Evolutionary conservation across 1,140 invertebrate genomes (phyloP), one percentile per base, ranked within the genome.

Genomic region (Drosophila elegans): DNA sequence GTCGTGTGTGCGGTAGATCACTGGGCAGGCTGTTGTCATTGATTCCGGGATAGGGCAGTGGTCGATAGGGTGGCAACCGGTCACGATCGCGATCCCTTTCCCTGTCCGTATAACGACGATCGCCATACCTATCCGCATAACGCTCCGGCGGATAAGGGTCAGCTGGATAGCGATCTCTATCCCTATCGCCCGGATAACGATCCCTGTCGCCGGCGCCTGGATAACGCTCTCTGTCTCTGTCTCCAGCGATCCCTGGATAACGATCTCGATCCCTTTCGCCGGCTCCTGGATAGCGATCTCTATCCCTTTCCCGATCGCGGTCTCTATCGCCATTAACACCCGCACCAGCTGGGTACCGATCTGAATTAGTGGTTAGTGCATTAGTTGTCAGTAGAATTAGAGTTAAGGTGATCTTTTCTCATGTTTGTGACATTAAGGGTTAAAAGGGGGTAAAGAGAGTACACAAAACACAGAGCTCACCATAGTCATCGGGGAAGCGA

Each of bases 301-400:
- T 80, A 61, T 89, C 90, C 11, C 75, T 57, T 29, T 80, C 69
- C 11, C 68, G 64, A 27, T 80, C 78, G 6, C 74, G 63, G 57
- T 82, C 78, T 34, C 67, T 93, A 86, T 57, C 93, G 82, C 86
- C 93, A 93, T 84, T 93, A 89, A 56, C 93, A 64, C 75, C 63
- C 45, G 27, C 61, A 38, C 64, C 29, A 32, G 92, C 21, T 46
- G 93, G 93, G 55, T 92, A 93, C 79, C 93, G 91, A 91, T 88
- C 83, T 88, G 59, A 42, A 48, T 48, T 53, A 13, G 57, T 52
- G 38, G 81, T 91, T 85, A 85, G 84, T 91, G n/a, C 67, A 75
- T 82, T 82, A 79, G 83, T 81, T 79, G 88, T 88, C 74, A 84
- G 82, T 88, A 75, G 25, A 39, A 56, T 44, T 52, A 49, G 60